Evolutionary conservation across 2,797 vertebrate genomes (phyloP).

Genomic region (Amazona ochrocephala): DNA sequence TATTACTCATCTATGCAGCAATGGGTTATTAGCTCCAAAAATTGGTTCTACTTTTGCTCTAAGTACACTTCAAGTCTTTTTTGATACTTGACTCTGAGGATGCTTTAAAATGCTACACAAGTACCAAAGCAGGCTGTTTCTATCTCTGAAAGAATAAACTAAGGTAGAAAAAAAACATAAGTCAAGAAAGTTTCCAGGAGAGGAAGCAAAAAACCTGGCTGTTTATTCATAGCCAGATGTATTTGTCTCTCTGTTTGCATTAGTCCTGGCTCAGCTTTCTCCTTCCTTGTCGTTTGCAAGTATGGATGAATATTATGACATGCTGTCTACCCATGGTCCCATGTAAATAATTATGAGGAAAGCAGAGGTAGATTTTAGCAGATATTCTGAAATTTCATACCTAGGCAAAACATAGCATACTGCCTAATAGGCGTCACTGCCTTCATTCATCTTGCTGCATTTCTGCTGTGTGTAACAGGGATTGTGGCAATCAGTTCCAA

Average conservation of each 20-base stretch:
- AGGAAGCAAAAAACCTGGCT: conserved; percentile 47
- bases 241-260: conserved; percentile 45
- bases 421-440: not conserved
- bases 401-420: not conserved
- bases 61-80: not conserved
- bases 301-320: conserved; percentile 38
- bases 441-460: not conserved
- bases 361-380: conserved; percentile 1
- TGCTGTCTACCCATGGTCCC: not conserved
- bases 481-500: not conserved
- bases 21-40: not conserved
- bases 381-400: not conserved
- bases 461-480: not conserved
- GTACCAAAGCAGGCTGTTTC: not conserved
- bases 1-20: not conserved
- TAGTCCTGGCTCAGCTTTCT: conserved; percentile 1
- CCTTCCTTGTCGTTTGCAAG: conserved; percentile 23
- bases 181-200: conserved; percentile 42
- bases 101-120: not conserved
- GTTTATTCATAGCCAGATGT: conserved; percentile 51
- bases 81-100: not conserved
- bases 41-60: not conserved
- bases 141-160: conserved; percentile 13
- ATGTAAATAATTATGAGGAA: not conserved
- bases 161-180: not conserved